phyloP scores from a whole-genome alignment of 2,888 invertebrate genomes.

The Mesochorus sp. region DNA sequence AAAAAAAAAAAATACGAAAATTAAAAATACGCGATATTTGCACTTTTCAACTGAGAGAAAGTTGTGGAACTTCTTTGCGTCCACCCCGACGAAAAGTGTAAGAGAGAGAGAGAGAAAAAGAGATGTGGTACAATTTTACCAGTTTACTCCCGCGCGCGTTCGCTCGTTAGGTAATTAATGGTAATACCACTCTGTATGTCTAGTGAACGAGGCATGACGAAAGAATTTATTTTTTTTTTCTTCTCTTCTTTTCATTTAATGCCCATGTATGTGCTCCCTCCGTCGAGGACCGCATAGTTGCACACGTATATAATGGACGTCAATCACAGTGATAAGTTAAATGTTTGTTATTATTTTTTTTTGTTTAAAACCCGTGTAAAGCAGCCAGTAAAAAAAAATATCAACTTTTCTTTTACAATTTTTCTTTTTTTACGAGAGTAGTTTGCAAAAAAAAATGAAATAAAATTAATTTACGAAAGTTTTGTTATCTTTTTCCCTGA shows the following conservation, averaged over 20 bases:
- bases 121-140: constrained; percentile 49
- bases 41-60: constrained; percentile 57
- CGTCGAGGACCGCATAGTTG: not conserved
- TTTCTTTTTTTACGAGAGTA: not conserved
- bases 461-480: no score
- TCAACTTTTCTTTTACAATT: not conserved
- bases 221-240: constrained; percentile 20
- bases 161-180: constrained; percentile 56
- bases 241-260: not conserved
- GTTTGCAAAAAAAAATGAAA: not conserved
- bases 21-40: constrained; percentile 27
- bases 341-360: no score
- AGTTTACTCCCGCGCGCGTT: constrained; percentile 28
- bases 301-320: not conserved
- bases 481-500: no score
- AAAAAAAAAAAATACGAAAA: constrained; percentile 9
- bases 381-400: not conserved
- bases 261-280: not conserved
- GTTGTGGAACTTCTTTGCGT: constrained; percentile 45
- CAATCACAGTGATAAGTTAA: not conserved
- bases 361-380: not conserved
- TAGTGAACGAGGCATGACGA: constrained; percentile 54
- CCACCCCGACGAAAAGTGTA: constrained; percentile 23
- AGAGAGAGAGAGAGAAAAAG: not conserved
- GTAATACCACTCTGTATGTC: constrained; percentile 49